phyloP scores from a whole-genome alignment of 2,113 vertebrate species.

The Forbesichthys papilliferus region DNA sequence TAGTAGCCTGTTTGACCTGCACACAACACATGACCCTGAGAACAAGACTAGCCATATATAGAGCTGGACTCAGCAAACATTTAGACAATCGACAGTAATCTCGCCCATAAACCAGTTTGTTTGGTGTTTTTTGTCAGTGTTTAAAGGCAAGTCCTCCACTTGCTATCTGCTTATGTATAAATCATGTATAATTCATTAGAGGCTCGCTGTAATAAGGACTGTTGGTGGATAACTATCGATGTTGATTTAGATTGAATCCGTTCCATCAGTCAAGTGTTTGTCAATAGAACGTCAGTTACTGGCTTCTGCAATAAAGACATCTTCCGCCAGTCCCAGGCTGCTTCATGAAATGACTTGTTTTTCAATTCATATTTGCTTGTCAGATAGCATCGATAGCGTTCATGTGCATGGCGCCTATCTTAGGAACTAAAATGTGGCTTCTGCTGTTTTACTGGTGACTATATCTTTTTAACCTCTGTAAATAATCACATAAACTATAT shows the following conservation, averaged over 20 bases:
- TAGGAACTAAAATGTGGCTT: too few relatives aligned
- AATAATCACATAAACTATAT: too few relatives aligned
- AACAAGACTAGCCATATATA: neutral
- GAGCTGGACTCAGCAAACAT: too few relatives aligned
- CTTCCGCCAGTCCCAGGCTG: slow-evolving; percentile 23
- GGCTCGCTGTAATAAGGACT: slow-evolving; percentile 46
- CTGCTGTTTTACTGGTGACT: too few relatives aligned
- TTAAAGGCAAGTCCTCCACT: slow-evolving; percentile 20
- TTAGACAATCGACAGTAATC: too few relatives aligned
- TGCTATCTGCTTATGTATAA: slow-evolving; percentile 41
- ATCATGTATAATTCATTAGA: slow-evolving; percentile 63
- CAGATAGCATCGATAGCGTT: too few relatives aligned
- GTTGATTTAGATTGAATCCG: slow-evolving; percentile 19
- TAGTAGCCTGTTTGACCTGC: neutral
- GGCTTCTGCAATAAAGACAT: slow-evolving; percentile 53
- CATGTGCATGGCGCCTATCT: too few relatives aligned
- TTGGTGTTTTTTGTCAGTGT: slow-evolving; percentile 2
- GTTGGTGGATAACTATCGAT: neutral
- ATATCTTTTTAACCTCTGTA: too few relatives aligned
- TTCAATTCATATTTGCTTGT: too few relatives aligned
- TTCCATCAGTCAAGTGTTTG: slow-evolving; percentile 30
- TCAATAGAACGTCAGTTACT: slow-evolving; percentile 34
- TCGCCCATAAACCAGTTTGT: neutral
- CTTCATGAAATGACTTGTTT: too few relatives aligned
- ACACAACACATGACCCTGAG: neutral